Percentiles rank a stretch among this genome's conserved stretches.
Evolutionary conservation across 2,113 vertebrate genomes (phyloP).

Genomic region (Opisthocomus hoazin): DNA sequence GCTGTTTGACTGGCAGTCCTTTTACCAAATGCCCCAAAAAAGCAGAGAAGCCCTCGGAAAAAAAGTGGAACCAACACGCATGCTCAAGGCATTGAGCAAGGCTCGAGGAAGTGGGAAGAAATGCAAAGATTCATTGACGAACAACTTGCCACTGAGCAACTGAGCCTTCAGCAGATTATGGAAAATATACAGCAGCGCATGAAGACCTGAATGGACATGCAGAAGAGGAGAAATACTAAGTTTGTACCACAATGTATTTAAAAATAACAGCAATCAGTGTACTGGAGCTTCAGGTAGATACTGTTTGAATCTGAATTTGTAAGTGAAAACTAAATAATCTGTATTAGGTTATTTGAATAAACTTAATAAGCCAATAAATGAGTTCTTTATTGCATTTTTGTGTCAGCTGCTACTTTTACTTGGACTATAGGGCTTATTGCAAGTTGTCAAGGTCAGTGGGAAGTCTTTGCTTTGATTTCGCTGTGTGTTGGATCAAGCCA

Average conservation of each 20-base stretch:
- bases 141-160: slow-evolving; percentile 18
- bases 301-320: slow-evolving; percentile 48
- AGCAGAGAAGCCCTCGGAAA: slow-evolving; percentile 15
- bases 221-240: neutral
- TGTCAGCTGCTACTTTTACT: slow-evolving; percentile 35
- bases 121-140: slow-evolving; percentile 22
- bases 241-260: slow-evolving; percentile 45
- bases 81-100: slow-evolving; percentile 11
- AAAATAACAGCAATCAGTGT: slow-evolving; percentile 31
- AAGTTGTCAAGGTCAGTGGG: slow-evolving; percentile 29
- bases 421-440: neutral
- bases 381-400: slow-evolving; percentile 60
- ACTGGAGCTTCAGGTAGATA: slow-evolving; percentile 24
- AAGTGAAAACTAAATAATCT: slow-evolving; percentile 61
- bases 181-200: neutral
- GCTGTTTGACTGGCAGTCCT: slow-evolving; percentile 74
- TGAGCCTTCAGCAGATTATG: slow-evolving; percentile 24
- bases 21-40: slow-evolving; percentile 69
- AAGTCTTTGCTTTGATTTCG: slow-evolving; percentile 28
- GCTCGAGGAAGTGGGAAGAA: slow-evolving; percentile 42
- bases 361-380: slow-evolving; percentile 70
- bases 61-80: slow-evolving; percentile 21
- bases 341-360: slow-evolving; percentile 59
- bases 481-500: neutral
- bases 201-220: neutral